Base-by-base conservation (phyloP, 2,888 invertebrate genomes). In the Drosophila colorata region DNA sequence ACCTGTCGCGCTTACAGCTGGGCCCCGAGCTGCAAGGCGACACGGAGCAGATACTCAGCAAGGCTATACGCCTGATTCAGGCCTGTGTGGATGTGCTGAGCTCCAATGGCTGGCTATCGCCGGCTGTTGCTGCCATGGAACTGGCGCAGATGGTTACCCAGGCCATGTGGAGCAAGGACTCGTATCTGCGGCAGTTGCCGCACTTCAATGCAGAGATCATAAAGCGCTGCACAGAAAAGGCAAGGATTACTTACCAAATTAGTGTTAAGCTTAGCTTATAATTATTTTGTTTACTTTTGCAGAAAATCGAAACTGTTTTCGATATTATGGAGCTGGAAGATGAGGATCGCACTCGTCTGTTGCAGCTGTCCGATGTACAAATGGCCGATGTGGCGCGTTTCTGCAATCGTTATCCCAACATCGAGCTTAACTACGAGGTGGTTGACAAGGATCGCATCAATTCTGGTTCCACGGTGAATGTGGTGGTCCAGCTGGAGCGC, bases 121-220 rank as follows among this genome's bases (percentile, higher is more conserved):
- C 99, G 0, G 99, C 99, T 4, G 97, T 99, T 40, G 98, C 99
- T 16, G 99, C 99, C 87, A 99, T 99, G 99, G 99, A 99, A 93
- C 93, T 99, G 88, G 98, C 99, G 0, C 99, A 99, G 93, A 99
- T 99, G 99, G 97, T 98, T 2, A 99, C 99, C 0, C 99, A 99
- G 93, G 99, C 99, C 9, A 98, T 99, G 98, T 99, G 99, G 98
- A 98, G 97, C 88, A 99, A 98, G 92, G 99, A 99, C 93, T 98
- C 98, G 0, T 98, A 99, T 91, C 94, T 99, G 69, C 96, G 98
- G 70, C 99, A 99, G 91, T 93, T 99, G 90, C 99, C 99, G 2
- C 99, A 99, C 93, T 99, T 99, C 92, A 96, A 95, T 3, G 90
- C 94, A 0, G 99, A 98, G 0, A 95, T 98, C 59, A 96, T 99